Base-by-base conservation (phyloP, 1,140 invertebrate genomes). In the Drosophila ficusphila region DNA sequence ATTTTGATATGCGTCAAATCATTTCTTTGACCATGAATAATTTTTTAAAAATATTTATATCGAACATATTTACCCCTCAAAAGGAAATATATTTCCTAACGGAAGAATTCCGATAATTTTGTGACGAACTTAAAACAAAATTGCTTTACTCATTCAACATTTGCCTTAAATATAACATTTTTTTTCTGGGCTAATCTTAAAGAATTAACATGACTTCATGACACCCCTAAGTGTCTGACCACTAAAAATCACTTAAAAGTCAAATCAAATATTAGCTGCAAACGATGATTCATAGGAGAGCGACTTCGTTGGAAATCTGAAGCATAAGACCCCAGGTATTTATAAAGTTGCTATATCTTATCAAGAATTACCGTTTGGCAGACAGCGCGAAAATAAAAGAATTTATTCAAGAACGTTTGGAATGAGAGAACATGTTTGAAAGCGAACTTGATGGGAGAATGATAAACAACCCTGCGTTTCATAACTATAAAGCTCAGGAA, bases 331-430 rank as follows among this genome's bases (percentile, higher is more conserved):
- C 18, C 38, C 21, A 3, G 46, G 68, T 60, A 71, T 60, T 71
- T 71, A 57, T 44, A 34, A 25, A 34, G 29, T 38, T 34, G 18
- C 67, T 71, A 25, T 71, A 71, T 71, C 67, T 71, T 71, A 71
- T 71, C 53, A 27, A n/a, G 31, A 12, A 48, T 34, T 25, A 27
- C 29, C n/a, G 41, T 51, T 34, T 29, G 25, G 31, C 52, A 48
- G 52, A 56, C 33, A 39, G 33, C n/a, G 21, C 12, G 8, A 57
- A 56, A 38, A 34, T 47, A 34, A 44, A 41, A 46, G 65, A 54
- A 69, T 69, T 53, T 67, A 12, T 18, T 16, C 7, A 44, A 52
- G 39, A 38, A 46, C 3, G 4, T 21, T 29, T 3, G 25, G 14
- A 33, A 49, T 52, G 31, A 9, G 14, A 2, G 29, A 38, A n/a